Conservation (phyloP, 2,113 vertebrate species). For the Pogona vitticeps region DNA sequence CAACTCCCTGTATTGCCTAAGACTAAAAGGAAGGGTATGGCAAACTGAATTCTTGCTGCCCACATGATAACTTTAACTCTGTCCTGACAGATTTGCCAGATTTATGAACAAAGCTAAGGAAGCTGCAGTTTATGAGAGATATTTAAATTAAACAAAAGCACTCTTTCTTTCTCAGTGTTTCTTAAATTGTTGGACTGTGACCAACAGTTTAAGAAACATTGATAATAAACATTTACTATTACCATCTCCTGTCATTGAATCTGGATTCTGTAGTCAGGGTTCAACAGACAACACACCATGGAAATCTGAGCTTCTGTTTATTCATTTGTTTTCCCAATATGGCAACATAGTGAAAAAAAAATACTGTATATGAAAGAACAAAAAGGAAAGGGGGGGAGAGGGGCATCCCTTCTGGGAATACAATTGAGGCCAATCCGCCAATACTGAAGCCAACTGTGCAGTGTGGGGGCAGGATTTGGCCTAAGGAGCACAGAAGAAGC, state of each 20-base stretch:
- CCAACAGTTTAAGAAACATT: not conserved
- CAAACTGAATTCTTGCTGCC: too few relatives aligned
- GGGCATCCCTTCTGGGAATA: not conserved
- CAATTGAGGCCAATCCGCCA: not conserved
- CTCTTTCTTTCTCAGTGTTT: too few relatives aligned
- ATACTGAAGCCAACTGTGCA: not conserved
- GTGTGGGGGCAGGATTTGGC: slow-evolving; percentile 12
- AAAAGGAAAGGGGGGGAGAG: not conserved
- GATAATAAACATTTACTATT: not conserved
- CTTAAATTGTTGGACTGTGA: too few relatives aligned
- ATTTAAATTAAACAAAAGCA: too few relatives aligned
- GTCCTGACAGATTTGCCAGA: too few relatives aligned
- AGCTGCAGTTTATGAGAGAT: too few relatives aligned
- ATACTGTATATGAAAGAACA: not conserved
- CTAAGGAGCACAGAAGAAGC: not conserved
- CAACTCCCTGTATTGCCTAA: too few relatives aligned
- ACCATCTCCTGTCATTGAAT: too few relatives aligned
- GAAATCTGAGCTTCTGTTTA: not conserved
- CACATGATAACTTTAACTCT: too few relatives aligned
- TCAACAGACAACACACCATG: not conserved
- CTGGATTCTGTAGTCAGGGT: not conserved
- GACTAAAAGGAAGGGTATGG: too few relatives aligned
- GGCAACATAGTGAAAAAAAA: not conserved
- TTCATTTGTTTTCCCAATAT: not conserved
- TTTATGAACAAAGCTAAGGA: too few relatives aligned